A percentile compares a stretch with the other conserved stretches of the same genome.
phyloP scores from a whole-genome alignment of 2,797 vertebrate genomes.

The Stomatorhinus walkeri region DNA sequence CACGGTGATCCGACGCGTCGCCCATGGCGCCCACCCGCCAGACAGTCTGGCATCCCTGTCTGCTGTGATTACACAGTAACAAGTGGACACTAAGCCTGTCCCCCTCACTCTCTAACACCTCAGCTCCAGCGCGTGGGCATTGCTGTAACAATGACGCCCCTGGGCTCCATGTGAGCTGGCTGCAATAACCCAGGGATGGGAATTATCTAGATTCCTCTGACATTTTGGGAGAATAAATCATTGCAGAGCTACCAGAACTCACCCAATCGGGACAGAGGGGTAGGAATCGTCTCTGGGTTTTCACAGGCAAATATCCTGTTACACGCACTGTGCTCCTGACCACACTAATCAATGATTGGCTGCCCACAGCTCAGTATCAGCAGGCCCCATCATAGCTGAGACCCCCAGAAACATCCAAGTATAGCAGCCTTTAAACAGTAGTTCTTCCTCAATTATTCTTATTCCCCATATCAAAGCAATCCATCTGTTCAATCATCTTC shows the following conservation, averaged over 20 bases:
- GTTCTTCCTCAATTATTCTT: neutral
- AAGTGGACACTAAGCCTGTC: neutral
- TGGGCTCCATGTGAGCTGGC: neutral
- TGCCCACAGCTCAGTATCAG: neutral
- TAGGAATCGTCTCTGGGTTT: neutral
- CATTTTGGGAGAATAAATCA: neutral
- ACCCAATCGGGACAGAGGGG: neutral
- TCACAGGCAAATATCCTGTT: neutral
- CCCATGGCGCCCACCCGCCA: neutral
- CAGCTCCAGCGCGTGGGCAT: neutral
- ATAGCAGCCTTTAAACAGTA: neutral
- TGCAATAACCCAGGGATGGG: neutral
- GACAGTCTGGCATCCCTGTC: slow-evolving; percentile 4
- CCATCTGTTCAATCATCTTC: neutral
- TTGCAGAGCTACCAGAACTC: neutral
- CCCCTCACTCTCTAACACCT: neutral
- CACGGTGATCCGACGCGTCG: neutral
- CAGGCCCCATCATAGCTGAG: neutral
- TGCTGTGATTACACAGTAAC: neutral
- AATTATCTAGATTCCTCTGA: slow-evolving; percentile 3
- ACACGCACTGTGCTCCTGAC: neutral
- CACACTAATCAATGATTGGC: neutral
- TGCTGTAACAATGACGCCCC: neutral
- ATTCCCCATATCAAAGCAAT: neutral
- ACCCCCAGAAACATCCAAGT: neutral